Base-by-base conservation (phyloP, 2,888 invertebrate species). In the Patella ulyssiponensis region DNA sequence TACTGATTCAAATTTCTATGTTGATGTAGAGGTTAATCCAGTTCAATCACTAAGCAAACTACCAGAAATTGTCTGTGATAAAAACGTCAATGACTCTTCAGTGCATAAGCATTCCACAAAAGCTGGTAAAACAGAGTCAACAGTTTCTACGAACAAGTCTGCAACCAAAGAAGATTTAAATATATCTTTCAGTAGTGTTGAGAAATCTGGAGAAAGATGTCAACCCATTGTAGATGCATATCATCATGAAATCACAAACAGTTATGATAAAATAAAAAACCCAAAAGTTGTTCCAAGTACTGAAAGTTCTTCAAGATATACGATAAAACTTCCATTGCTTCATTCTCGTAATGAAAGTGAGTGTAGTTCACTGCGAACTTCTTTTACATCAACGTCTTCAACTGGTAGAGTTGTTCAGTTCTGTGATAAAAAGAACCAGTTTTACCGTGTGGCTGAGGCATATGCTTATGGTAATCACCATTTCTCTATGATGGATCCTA, bases 401-500 rank as follows among this genome's bases (percentile, higher is more conserved):
- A 64, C 20, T 64, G 33, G 33, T 33, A n/a, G 64, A n/a, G n/a
- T 64, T 14, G 20, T 64, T 20, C 64, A 20, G 23, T 64, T 64
- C 23, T 23, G 23, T 23, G 64, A 23, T 15, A 64, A 23, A 23
- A 64, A 64, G 15, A 64, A 9, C 9, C 64, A 64, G 11, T 64
- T 64, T 14, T 64, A 64, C 23, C 23, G 23, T 64, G 23, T 64
- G 11, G 64, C 20, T 4, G 64, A 64, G 15, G 64, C 64, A 12
- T 64, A 64, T 64, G 14, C 9, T 14, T 64, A 64, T 64, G 64
- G 64, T 23, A 64, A 64, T 64, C 64, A 64, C 11, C 20, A 64
- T 64, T 64, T 64, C 4, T 23, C 77, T 0, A 74, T 78, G 69
- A 79, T 76, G 58, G 44, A 44, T 44, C 44, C 44, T 44, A 44